Base-by-base conservation (phyloP, 2,797 vertebrate genomes). In the Triplophysa bombifrons region DNA sequence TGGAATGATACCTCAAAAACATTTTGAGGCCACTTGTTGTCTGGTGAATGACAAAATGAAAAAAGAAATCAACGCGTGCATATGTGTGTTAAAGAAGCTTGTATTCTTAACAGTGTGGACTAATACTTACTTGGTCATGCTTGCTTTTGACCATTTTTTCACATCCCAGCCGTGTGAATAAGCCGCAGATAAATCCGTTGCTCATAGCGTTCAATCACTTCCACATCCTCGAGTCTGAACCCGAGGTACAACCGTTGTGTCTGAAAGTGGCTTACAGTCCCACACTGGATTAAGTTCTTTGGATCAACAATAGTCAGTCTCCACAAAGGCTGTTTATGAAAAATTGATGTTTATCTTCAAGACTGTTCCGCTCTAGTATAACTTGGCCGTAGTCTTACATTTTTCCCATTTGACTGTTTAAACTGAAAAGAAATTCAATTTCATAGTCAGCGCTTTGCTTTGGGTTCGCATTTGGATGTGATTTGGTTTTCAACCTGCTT, bases 181-280 rank as follows among this genome's bases (percentile, higher is more conserved):
- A 38, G 19, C 7, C 12, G 17, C 22, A 12, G 16, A n/a, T n/a
- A 30, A 48, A 20, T 48, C 0, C 2, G 38, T 69, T 34, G 58
- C 9, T 19, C 30, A 2, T 8, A 30, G 48, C 44, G 22, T 44
- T 64, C 10, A 53, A n/a, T 65, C 56, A 50, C 66, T n/a, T 51
- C 55, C 50, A 67, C 25, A 16, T 30, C 41, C 44, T 6, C 3
- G 20, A 27, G 14, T 20, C 61, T 65, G 19, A 79, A 55, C 30
- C 30, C 53, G 4, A n/a, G 44, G 41, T 22, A 8, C 27, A 9
- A 8, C 64, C 46, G 4, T 34, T 69, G 46, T 70, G 67, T 78
- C 55, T 78, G 66, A 78, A 77, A 77, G 80, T 72, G 30, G 41
- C 69, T 72, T 70, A 78, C 61, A n/a, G 14, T n/a, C 25, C 46